phyloP scores from a whole-genome alignment of 2,113 vertebrate species.

The Parus major region DNA sequence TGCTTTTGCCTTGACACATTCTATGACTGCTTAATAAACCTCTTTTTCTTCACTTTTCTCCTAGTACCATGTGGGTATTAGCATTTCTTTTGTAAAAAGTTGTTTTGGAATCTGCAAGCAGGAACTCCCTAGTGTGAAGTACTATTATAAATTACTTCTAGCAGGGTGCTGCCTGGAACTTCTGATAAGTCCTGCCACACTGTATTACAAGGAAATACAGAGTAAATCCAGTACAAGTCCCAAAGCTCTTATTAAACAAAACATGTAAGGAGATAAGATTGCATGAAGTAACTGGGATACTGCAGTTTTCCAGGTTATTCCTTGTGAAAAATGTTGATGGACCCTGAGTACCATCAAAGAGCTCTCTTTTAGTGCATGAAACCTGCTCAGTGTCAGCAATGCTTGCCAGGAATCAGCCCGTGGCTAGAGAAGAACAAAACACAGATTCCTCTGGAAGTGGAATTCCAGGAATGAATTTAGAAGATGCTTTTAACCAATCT shows the following conservation, averaged over 20 bases:
- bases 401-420: not conserved
- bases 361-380: not conserved
- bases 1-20: not conserved
- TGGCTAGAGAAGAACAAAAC: not conserved
- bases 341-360: not conserved
- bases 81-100: not conserved
- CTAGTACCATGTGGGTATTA: not conserved
- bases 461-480: not conserved
- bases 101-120: not conserved
- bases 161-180: not conserved
- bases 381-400: not conserved
- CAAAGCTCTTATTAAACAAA: not conserved
- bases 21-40: not conserved
- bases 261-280: not conserved
- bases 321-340: not conserved
- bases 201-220: not conserved
- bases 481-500: not conserved
- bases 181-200: not conserved
- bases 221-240: not conserved
- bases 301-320: not conserved
- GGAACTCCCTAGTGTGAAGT: not conserved
- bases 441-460: not conserved
- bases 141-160: not conserved
- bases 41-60: not conserved
- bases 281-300: not conserved